Base-by-base conservation (phyloP, 2,113 vertebrate species). In the Phasianus colchicus region DNA sequence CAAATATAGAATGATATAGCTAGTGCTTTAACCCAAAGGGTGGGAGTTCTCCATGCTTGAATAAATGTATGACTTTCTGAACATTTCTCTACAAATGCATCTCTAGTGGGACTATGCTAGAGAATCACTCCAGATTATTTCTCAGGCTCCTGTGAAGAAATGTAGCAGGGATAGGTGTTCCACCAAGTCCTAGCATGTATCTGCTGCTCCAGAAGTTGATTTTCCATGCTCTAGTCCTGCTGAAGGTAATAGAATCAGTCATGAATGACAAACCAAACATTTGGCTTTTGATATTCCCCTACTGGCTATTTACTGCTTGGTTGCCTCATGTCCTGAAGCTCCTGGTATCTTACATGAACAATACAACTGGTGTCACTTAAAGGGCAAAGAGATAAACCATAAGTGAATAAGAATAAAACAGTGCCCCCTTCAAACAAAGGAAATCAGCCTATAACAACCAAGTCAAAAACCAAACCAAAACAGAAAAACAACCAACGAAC, bases 371-470 rank as follows among this genome's bases (percentile, higher is more conserved):
- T 96, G 87, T 91, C 84, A 93, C 74, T 77, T 65, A 82, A 80
- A 96, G 84, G 92, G 84, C 91, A 94, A 93, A 92, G 67, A 94
- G 64, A 89, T 83, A 96, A 89, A 93, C 84, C 81, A 54, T 93
- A 94, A 87, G 74, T 90, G 84, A 87, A 92, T 93, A 94, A 83
- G 40, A 92, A 63, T 36, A 90, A 94, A 83, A 83, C 88, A 71
- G 2, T 65, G 34, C 18, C 61, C 43, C 66, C 75, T 95, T 84
- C 22, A 75, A 57, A 90, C 38, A 76, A 83, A 92, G 21, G 17
- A 93, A 79, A 69, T 34, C 54, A 82, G 66, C 27, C 2, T 85
- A 63, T 42, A 90, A 73, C 36, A 73, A 50, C 65, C 4, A 64
- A 58, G 19, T 32, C 55, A n/a, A 34, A 40, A 58, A n/a, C 55